Percentiles rank a stretch among this genome's conserved stretches.
Conservation (phyloP, 2,113 vertebrate species). For the Otus sunia region DNA sequence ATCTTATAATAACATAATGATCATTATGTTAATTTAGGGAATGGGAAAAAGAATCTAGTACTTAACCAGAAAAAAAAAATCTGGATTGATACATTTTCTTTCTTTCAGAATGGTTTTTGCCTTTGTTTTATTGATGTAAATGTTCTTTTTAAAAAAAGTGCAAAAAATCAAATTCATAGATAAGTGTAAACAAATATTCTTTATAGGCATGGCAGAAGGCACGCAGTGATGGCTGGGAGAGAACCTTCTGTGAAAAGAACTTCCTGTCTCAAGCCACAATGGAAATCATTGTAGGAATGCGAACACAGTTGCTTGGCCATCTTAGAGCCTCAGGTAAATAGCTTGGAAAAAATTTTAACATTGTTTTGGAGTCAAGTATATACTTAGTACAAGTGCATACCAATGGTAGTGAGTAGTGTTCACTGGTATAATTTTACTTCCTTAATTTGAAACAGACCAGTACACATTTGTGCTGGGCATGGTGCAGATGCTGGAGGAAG, state of each 20-base stretch:
- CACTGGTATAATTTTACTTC: neutral
- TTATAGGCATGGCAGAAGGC: slow-evolving; percentile 94
- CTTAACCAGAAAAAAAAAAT: neutral
- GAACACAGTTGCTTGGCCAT: slow-evolving; percentile 91
- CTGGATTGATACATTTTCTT: neutral
- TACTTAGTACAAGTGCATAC: neutral
- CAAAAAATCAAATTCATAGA: neutral
- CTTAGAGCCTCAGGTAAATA: slow-evolving; percentile 91
- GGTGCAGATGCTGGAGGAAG: neutral
- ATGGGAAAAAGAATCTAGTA: neutral
- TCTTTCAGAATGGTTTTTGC: neutral
- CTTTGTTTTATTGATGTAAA: rapidly evolving
- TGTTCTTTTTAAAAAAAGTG: too few relatives aligned
- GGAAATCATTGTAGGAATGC: slow-evolving; percentile 94
- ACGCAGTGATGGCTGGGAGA: slow-evolving; percentile 89
- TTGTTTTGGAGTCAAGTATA: neutral
- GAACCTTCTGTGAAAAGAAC: slow-evolving; percentile 93
- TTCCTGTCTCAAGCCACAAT: slow-evolving; percentile 94
- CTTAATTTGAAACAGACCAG: neutral
- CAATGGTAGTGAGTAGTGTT: neutral
- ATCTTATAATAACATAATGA: neutral
- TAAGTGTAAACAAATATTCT: neutral
- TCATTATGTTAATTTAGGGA: neutral
- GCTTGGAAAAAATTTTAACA: neutral
- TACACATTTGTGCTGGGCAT: neutral